Base-by-base conservation (phyloP, 1,140 invertebrate species). In the Magallana ariakensis region DNA sequence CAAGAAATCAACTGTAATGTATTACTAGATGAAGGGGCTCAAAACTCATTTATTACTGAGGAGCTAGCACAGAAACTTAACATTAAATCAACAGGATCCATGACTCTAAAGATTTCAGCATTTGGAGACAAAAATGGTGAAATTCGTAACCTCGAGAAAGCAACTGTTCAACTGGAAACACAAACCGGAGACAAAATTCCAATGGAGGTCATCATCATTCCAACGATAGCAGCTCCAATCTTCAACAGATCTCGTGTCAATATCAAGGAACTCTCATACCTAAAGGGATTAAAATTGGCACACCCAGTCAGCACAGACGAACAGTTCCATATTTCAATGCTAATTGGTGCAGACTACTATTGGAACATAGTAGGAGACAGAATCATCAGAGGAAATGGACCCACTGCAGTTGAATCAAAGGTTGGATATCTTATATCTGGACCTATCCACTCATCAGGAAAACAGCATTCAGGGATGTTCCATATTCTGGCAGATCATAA, bases 371-470 rank as follows among this genome's bases (percentile, higher is more conserved):
- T 86, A 9, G 53, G 54, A 60, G 82, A 88, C 80, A 53, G 75
- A 11, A 57, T 85, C 16, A 82, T 89, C 11, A 58, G 85, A 85
- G 70, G 60, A 26, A 55, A 87, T 33, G 88, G 85, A 80, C 88
- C 85, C 8, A 89, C 86, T 16, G 87, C 87, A 33, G 87, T 88
- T 2, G 70, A 85, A 26, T 89, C 88, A 1, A 85, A 85, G 57
- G 16, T 90, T 53, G 89, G 87, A 9, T 86, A 88, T 57, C 60
- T 89, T 1, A 33, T 88, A 15, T 89, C 84, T 15, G 84, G 89
- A 19, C 85, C 81, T 54, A n/a, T n/a, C n/a, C 60, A 8, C n/a
- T 19, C 15, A 70, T 54, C 13, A 15, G 13, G 9, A 82, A 56
- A n/a, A 13, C 26, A 7, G 8, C 33, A n/a, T 16, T 83, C 55